Evolutionary conservation across 2,113 vertebrate genomes (phyloP), one percentile per base, ranked within the genome.

Genomic region (Dinomys branickii): DNA sequence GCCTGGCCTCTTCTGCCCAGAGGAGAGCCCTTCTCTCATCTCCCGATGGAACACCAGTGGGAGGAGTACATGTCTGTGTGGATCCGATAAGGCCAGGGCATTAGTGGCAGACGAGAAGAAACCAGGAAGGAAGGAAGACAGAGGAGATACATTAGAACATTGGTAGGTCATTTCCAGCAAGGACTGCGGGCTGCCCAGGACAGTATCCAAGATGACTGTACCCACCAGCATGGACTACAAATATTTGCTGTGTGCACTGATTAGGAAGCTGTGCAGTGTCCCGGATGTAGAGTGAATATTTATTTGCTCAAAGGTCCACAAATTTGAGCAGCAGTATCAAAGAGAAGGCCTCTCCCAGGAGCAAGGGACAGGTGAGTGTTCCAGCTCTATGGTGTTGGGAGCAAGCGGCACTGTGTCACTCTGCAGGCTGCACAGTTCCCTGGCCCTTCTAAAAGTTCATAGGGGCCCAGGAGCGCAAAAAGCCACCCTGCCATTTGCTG

Each of bases 301-400:
- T 69, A 67, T 71, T 69, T 65, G 82, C 12, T 61, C 67, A 41
- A 73, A 44, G 19, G 28, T 59, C 65, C 16, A 85, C 73, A n/a
- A 6, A 77, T 3, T 7, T n/a, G 26, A n/a, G 24, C 19, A 14
- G 13, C 17, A 19, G 9, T 8, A 5, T 47, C 1, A 1, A 2
- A 1, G 2, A 19, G 63, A 80, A 20, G 26, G 28, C 58, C 38
- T 38, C 33, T 3, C 71, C 8, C 17, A 9, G 44, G 50, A 59
- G 2, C 22, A 11, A 22, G 7, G 56, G 58, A 10, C 4, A 2
- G 3, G 3, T 52, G 28, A 26, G n/a, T 22, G 14, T 28, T 10
- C n/a, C 1, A 41, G 65, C 1, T 2, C 7, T 5, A 19, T 44
- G 35, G n/a, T 2, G 8, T 38, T n/a, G 69, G 73, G 14, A 14